Conservation (phyloP, 2,113 vertebrate species). For the Notiomystis cincta region DNA sequence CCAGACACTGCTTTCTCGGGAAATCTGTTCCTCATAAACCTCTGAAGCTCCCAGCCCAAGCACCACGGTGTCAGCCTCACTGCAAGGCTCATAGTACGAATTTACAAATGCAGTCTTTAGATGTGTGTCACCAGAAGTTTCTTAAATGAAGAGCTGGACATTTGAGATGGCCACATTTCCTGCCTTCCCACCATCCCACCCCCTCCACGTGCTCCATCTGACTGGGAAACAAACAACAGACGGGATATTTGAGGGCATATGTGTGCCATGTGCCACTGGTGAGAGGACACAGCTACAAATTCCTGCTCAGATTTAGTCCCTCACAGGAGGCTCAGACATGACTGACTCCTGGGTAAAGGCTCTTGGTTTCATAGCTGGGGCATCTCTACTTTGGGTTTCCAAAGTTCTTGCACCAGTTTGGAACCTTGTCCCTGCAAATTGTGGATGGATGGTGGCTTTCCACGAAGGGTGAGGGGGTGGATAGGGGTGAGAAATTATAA, state of each 20-base stretch:
- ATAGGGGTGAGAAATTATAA: background rate
- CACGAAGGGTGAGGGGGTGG: background rate
- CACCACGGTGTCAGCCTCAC: background rate
- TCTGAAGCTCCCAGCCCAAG: background rate
- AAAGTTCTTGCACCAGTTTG: background rate
- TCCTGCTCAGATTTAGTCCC: background rate
- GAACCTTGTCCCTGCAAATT: background rate
- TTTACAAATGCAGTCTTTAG: background rate
- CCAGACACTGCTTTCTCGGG: background rate
- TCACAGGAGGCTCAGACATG: background rate
- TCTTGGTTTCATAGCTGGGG: background rate
- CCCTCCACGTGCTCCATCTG: background rate
- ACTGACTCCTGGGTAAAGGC: background rate
- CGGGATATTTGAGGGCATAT: background rate
- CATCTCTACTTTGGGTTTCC: background rate
- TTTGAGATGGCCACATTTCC: fast-evolving
- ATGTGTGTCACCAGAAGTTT: background rate
- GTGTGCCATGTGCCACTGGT: fast-evolving
- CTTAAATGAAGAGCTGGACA: background rate
- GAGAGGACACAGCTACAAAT: background rate
- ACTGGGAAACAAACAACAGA: background rate
- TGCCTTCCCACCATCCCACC: background rate
- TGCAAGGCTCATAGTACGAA: background rate
- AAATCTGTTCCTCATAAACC: slow-evolving; percentile 29
- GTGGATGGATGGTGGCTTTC: background rate